Conservation (phyloP, 1,140 invertebrate species). For the Branchinecta lynchi region DNA sequence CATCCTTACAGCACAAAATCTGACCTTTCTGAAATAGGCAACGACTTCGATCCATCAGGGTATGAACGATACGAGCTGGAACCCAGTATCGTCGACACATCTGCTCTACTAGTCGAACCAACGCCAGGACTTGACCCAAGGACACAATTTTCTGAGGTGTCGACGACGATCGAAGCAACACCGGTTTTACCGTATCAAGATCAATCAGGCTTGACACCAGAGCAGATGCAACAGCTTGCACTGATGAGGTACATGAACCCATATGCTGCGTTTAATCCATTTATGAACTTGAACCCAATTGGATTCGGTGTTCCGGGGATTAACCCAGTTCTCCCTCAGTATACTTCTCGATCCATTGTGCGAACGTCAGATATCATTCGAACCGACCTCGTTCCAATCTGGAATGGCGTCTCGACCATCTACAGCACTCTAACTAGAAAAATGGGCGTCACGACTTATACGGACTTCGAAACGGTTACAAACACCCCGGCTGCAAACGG, state of each 20-base stretch:
- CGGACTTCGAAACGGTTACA: slow-evolving; percentile 54
- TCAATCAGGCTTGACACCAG: slow-evolving; percentile 37
- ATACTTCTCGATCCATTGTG: slow-evolving; percentile 51
- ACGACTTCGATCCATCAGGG: slow-evolving; percentile 44
- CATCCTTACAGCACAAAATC: slow-evolving; percentile 24
- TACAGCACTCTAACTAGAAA: slow-evolving; percentile 57
- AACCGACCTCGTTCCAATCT: slow-evolving; percentile 58
- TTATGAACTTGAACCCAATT: slow-evolving; percentile 37
- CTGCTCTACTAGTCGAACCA: slow-evolving; percentile 30
- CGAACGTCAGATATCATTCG: slow-evolving; percentile 61
- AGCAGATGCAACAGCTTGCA: slow-evolving; percentile 56
- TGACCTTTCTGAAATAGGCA: slow-evolving; percentile 47
- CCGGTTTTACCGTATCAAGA: slow-evolving; percentile 28
- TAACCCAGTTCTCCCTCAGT: slow-evolving; percentile 26
- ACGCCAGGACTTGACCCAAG: slow-evolving; percentile 30
- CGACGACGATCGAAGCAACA: slow-evolving; percentile 14
- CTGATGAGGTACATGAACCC: slow-evolving; percentile 52
- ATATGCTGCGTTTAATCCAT: slow-evolving; percentile 28
- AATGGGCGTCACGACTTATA: slow-evolving; percentile 48
- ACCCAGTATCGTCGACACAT: slow-evolving; percentile 27
- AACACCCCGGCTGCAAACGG: slow-evolving; percentile 39
- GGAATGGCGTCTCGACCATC: slow-evolving; percentile 52
- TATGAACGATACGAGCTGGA: slow-evolving; percentile 29
- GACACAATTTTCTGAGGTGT: slow-evolving; percentile 23
- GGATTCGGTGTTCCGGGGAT: slow-evolving; percentile 28